Evolutionary conservation across 2,113 vertebrate species (phyloP).

Genomic region (Pseudopipra pipra): DNA sequence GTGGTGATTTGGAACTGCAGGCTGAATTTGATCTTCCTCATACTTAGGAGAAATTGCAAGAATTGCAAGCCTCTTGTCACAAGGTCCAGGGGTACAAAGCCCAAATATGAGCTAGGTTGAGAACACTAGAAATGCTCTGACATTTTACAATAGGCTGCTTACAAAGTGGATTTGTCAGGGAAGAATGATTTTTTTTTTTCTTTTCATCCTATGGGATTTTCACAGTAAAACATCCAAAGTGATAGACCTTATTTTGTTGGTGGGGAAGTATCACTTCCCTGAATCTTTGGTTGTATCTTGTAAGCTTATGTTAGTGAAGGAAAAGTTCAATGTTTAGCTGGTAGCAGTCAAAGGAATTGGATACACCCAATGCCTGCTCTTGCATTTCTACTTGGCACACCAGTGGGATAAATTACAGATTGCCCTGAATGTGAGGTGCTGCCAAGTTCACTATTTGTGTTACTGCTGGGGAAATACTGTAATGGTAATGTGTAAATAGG

Average conservation of each 20-base stretch:
- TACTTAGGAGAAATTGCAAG: neutral
- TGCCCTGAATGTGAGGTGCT: neutral
- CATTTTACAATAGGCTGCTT: neutral
- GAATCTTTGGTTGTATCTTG: neutral
- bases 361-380: neutral
- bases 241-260: neutral
- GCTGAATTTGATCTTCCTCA: neutral
- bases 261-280: neutral
- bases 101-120: neutral
- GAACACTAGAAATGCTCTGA: neutral
- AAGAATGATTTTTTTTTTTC: neutral
- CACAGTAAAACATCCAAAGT: neutral
- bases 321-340: neutral
- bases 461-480: neutral
- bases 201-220: neutral
- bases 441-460: neutral
- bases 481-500: neutral
- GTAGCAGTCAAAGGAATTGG: neutral
- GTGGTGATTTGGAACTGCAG: neutral
- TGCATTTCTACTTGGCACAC: neutral
- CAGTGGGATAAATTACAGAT: neutral
- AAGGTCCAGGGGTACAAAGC: neutral
- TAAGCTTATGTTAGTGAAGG: neutral
- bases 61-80: neutral
- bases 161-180: neutral